Conservation (phyloP, 2,888 invertebrate genomes). For the Clistopyga incitator region DNA sequence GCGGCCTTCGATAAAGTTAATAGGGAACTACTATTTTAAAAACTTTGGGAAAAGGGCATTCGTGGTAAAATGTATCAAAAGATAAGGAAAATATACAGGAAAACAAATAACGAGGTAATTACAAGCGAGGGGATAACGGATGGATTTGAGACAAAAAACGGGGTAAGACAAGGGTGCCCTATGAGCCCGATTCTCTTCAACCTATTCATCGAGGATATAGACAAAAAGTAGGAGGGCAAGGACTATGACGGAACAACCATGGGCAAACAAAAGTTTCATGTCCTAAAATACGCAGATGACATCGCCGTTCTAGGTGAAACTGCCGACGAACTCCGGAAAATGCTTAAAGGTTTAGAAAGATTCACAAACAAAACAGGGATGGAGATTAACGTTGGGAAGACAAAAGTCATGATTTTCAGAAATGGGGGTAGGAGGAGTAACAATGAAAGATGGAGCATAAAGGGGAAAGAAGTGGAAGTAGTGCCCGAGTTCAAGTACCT, state of each 20-base stretch:
- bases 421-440: conserved; percentile 28
- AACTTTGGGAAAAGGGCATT: conserved; percentile 52
- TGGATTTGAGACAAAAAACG: conserved; percentile 23
- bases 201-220: conserved; percentile 40
- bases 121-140: not conserved
- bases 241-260: conserved; percentile 33
- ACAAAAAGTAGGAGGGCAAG: conserved; percentile 29
- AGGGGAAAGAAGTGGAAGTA: conserved; percentile 26
- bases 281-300: conserved; percentile 57
- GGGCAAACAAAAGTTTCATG: conserved; percentile 25
- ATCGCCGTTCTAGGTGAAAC: conserved; percentile 41
- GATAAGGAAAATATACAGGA: conserved; percentile 52
- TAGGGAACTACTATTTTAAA: conserved; percentile 59
- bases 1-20: conserved; percentile 67
- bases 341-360: conserved; percentile 30
- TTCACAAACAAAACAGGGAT: conserved; percentile 1
- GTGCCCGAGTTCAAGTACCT: conserved; percentile 43
- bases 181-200: conserved; percentile 39
- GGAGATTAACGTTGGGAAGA: conserved; percentile 41
- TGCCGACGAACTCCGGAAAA: conserved; percentile 8
- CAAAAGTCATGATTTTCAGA: conserved; percentile 45
- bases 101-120: conserved; percentile 21
- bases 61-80: conserved; percentile 54
- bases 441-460: conserved; percentile 20
- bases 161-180: conserved; percentile 41